Percentiles rank a stretch among this genome's conserved stretches.
These are phyloP conservation scores for Nyctibius bracteatus DNA, from an alignment of 2,113 vertebrate genomes.

Conservation along the genomic window DNA sequence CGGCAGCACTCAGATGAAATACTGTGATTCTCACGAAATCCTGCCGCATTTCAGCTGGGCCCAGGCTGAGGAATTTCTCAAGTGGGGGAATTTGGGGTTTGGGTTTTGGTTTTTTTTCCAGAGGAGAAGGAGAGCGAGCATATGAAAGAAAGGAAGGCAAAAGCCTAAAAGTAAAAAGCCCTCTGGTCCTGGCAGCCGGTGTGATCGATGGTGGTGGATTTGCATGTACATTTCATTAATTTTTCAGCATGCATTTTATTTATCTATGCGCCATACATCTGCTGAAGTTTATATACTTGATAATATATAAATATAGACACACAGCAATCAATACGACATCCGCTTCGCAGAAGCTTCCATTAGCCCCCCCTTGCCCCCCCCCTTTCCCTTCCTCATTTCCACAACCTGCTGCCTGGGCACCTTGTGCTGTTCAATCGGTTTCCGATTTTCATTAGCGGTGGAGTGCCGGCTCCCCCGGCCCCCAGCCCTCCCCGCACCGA, in stretches of 20 bases:
- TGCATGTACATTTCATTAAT: constrained; percentile 79
- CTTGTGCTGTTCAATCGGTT: constrained; percentile 72
- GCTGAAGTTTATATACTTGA: constrained; percentile 78
- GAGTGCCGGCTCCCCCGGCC: constrained; percentile 38
- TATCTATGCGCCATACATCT: constrained; percentile 78
- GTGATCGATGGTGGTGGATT: constrained; percentile 69
- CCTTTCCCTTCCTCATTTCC: constrained; percentile 72
- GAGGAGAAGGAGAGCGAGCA: not conserved
- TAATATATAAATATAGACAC: constrained; percentile 81
- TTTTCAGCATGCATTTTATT: constrained; percentile 83
- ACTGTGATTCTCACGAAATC: not conserved
- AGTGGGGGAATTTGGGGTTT: constrained; percentile 19
- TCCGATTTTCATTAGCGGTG: constrained; percentile 80
- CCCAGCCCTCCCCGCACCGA: not conserved
- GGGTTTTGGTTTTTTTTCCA: not conserved
- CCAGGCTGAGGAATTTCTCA: constrained; percentile 63
- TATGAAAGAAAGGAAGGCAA: constrained; percentile 56
- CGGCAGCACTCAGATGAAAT: not conserved
- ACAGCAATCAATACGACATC: constrained; percentile 79
- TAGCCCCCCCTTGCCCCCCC: constrained; percentile 25
- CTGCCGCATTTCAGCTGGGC: not conserved
- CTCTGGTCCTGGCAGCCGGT: constrained; percentile 45
- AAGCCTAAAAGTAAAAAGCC: constrained; percentile 60
- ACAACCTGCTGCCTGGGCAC: constrained; percentile 79
- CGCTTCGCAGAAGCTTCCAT: constrained; percentile 72